Evolutionary conservation across 2,888 invertebrate species (phyloP), one percentile per base, ranked within the genome.

Genomic region (Acronicta aceris): DNA sequence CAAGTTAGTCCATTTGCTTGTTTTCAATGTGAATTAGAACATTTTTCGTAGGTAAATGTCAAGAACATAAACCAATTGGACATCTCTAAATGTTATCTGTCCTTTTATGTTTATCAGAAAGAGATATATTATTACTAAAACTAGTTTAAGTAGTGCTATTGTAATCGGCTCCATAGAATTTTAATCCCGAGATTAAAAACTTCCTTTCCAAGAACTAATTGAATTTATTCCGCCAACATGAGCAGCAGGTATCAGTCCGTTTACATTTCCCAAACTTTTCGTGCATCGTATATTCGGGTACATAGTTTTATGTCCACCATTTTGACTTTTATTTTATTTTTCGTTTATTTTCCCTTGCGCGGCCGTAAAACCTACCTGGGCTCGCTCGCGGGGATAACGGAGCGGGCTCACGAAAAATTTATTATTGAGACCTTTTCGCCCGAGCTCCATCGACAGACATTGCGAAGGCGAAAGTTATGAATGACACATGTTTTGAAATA

Each of bases 401-500:
- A 89, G 88, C 90, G 86, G 89, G 92, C 90, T 93, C 92, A 91
- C 89, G 93, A 92, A 91, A 93, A 93, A 94, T 94, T 93, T 94
- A 94, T 94, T 94, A 94, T 93, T 91, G 92, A 91, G 93, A 93
- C 94, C 94, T 93, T 94, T 93, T 91, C 90, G 89, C 92, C 89
- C 87, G 86, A 84, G 89, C 89, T 90, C 92, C 91, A 93, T 94
- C 93, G 94, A 93, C 94, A 93, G 93, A 94, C 94, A 94, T 94
- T 94, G 93, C 94, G 91, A 92, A 92, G 88, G 93, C 87, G 89
- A 93, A 94, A 94, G 92, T 94, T 94, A 94, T 94, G 94, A 94
- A 94, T 94, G 94, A 94, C 94, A 94, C 92, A 93, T 94, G 94
- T 94, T 94, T 94, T 94, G 94, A 94, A 94, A 94, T 94, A 94